phyloP scores from a whole-genome alignment of 2,797 vertebrate genomes.

The Enteromius anoplus region DNA sequence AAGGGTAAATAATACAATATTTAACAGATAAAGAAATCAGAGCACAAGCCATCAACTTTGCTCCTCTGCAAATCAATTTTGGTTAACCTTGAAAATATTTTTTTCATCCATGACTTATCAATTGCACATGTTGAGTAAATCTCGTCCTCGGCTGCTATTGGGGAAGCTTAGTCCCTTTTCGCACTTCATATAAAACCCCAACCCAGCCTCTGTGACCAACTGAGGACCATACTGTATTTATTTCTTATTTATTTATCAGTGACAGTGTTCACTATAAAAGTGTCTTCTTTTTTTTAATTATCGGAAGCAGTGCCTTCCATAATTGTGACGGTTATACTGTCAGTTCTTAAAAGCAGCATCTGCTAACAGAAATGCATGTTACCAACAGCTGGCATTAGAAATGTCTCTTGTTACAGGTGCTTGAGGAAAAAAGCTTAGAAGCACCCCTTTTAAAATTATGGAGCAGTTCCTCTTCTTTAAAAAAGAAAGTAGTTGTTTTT shows the following conservation, averaged over 20 bases:
- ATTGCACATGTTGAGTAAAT: not conserved
- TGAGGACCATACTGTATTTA: constrained; percentile 83
- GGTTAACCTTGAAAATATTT: not conserved
- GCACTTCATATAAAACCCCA: constrained; percentile 14
- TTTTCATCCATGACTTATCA: not conserved
- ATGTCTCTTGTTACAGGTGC: constrained; percentile 48
- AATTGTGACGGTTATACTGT: constrained; percentile 99
- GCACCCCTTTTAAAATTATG: not conserved
- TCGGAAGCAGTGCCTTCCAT: constrained; percentile 99
- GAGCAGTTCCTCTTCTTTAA: constrained; percentile 15
- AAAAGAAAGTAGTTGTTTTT: too few relatives aligned
- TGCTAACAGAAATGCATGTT: constrained; percentile 85
- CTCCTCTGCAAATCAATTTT: not conserved
- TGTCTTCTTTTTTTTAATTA: constrained; percentile 85
- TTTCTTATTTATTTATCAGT: constrained; percentile 93
- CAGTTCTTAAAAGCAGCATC: constrained; percentile 95
- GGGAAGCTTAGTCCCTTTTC: constrained; percentile 2
- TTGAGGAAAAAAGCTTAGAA: constrained; percentile 19
- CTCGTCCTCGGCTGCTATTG: constrained; percentile 29
- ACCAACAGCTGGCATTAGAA: constrained; percentile 65
- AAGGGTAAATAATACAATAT: not conserved
- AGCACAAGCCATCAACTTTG: not conserved
- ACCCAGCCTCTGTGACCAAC: constrained; percentile 57
- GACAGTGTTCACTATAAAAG: constrained; percentile 97
- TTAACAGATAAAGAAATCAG: not conserved